phyloP scores from a whole-genome alignment of 1,140 invertebrate genomes.

The Pseudomyrmex dendroicus region DNA sequence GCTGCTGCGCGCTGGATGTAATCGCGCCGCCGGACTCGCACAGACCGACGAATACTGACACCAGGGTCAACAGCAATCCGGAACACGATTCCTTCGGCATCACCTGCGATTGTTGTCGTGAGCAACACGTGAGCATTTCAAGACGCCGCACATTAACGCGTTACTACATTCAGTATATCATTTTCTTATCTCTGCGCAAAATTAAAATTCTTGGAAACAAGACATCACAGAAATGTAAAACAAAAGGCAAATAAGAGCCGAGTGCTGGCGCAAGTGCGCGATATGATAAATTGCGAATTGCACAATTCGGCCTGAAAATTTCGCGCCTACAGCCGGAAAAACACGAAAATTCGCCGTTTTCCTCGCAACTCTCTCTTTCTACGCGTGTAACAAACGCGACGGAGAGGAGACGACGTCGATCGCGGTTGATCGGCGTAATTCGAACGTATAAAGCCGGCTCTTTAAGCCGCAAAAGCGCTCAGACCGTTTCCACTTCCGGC shows the following conservation, averaged over 20 bases:
- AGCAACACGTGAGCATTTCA: no score
- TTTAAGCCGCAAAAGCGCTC: constrained; percentile 70
- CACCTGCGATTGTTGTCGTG: constrained; percentile 64
- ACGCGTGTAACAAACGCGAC: neutral
- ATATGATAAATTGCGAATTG: no score
- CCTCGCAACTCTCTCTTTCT: neutral
- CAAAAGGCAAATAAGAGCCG: no score
- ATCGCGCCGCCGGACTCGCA: constrained; percentile 78
- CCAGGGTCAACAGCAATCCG: constrained; percentile 72
- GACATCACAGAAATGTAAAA: no score
- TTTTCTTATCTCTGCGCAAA: neutral
- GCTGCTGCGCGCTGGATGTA: constrained; percentile 72
- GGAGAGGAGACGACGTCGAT: constrained; percentile 36
- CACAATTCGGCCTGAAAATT: no score
- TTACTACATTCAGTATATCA: neutral
- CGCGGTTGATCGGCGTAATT: constrained; percentile 63
- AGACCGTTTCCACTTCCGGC: constrained; percentile 71
- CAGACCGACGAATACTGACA: constrained; percentile 71
- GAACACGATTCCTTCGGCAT: constrained; percentile 72
- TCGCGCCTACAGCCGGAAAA: neutral
- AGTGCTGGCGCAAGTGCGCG: no score
- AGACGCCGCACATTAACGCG: no score
- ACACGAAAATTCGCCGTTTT: no score
- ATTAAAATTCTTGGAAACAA: no score
- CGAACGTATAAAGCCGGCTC: constrained; percentile 66